Conservation (phyloP, 2,888 invertebrate species). For the Ditylenchus weischeri region DNA sequence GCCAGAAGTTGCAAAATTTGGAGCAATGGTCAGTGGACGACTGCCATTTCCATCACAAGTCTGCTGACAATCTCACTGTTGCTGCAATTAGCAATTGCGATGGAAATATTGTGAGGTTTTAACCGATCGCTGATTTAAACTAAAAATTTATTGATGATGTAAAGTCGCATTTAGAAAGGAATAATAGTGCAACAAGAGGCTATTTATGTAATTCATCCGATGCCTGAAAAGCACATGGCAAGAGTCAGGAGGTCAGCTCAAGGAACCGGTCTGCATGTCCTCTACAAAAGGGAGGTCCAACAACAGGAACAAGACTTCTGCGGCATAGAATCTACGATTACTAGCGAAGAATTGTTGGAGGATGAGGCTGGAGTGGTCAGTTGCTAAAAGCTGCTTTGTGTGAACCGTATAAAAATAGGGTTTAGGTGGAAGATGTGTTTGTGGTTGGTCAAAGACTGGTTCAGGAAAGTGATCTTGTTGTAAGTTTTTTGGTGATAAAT, state of each 20-base stretch:
- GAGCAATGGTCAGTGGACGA: constrained; percentile 36
- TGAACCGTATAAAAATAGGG: neutral
- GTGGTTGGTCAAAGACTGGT: constrained; percentile 52
- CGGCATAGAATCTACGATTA: constrained; percentile 54
- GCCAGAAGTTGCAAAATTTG: neutral
- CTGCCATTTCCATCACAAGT: constrained; percentile 53
- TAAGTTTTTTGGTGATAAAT: constrained; percentile 9
- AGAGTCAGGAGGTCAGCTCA: constrained; percentile 39
- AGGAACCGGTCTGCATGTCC: constrained; percentile 43
- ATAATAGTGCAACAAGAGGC: constrained; percentile 47
- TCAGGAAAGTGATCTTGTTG: constrained; percentile 44
- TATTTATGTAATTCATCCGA: constrained; percentile 55
- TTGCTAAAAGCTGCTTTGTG: neutral
- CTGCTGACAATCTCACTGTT: constrained; percentile 37
- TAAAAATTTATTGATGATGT: neutral
- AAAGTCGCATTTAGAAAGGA: constrained; percentile 50
- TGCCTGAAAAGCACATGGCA: constrained; percentile 51
- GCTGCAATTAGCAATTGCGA: constrained; percentile 57
- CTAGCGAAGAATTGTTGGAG: constrained; percentile 53
- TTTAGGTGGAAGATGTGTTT: constrained; percentile 50
- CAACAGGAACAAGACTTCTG: constrained; percentile 48
- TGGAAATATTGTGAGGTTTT: constrained; percentile 45
- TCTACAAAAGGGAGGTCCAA: constrained; percentile 51
- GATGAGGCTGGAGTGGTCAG: constrained; percentile 52
- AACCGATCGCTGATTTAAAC: neutral